These are phyloP conservation scores for Drosophila biarmipes DNA, from an alignment of 1,140 invertebrate species.

Conservation along the genomic window DNA sequence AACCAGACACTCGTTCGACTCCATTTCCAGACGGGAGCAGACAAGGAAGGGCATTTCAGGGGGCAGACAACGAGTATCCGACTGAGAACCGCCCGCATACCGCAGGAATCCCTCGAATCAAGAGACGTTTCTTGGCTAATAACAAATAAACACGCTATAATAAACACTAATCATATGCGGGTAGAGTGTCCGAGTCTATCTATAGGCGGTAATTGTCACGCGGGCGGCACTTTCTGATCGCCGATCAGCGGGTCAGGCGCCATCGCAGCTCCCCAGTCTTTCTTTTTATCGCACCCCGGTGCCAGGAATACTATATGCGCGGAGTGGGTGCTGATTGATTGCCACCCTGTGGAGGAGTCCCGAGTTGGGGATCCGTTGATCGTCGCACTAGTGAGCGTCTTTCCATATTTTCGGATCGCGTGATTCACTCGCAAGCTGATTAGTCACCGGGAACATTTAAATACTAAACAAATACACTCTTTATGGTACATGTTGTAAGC, in stretches of 20 bases:
- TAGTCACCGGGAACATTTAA: constrained; percentile 21
- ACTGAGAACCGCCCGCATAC: constrained; percentile 25
- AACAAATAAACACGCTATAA: no score
- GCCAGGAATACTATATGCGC: constrained; percentile 21
- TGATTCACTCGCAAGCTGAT: constrained; percentile 41
- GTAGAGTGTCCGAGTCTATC: constrained; percentile 25
- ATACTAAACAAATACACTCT: constrained; percentile 14
- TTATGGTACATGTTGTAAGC: constrained; percentile 27
- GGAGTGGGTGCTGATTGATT: constrained; percentile 33
- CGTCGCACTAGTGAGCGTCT: background rate
- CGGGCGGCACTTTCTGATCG: constrained; percentile 22
- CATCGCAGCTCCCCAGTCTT: background rate
- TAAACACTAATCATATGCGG: constrained; percentile 21
- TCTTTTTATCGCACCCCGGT: constrained; percentile 30
- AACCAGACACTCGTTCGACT: constrained; percentile 11
- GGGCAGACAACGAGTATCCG: background rate
- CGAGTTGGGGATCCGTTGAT: constrained; percentile 11
- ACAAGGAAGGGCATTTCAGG: background rate
- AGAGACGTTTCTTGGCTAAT: constrained; percentile 10
- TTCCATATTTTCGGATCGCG: constrained; percentile 30
- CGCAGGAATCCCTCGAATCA: background rate
- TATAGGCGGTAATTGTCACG: constrained; percentile 35
- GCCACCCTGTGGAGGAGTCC: constrained; percentile 21
- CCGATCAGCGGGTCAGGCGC: constrained; percentile 25
- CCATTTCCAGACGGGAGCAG: constrained; percentile 13